Base-by-base conservation (phyloP, 2,113 vertebrate species). In the Brienomyrus longianalis region DNA sequence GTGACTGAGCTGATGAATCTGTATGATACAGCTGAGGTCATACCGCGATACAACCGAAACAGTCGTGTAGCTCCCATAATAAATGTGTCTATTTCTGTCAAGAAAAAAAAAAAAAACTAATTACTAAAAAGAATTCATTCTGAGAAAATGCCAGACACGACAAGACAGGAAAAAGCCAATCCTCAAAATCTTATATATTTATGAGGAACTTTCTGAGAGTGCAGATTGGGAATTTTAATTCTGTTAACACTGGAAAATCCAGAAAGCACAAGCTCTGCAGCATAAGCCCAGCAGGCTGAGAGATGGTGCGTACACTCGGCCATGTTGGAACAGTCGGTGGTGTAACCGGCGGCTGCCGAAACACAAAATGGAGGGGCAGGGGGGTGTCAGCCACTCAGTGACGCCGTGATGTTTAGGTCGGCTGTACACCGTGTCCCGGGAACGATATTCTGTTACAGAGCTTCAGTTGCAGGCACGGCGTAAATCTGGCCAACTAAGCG, bases 161-260 rank as follows among this genome's bases (percentile, higher is more conserved):
- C n/a, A 56, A 54, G 50, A 87, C 50, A 51, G 43, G 48, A 84
- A 23, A 5, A 74, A 74, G 27, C 31, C 9, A 47, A 48, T 84
- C 47, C 83, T 8, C 43, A 85, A 85, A n/a, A 85, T 85, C 23
- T 23, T 47, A 50, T 86, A 86, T 27, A 13, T 48, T 85, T 21
- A 51, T 15, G 48, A 85, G 27, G 48, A n/a, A 2, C 17, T 9
- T 45, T 48, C 3, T 3, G n/a, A 19, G 15, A 66, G 62, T 45
- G 6, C 39, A 23, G 39, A 21, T 84, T 48, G 80, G 43, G 43
- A 45, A 83, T 45, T 43, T 84, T 5, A 48, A 47, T 5, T 6
- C 47, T 31, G 47, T 23, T n/a, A 51, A 86, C 43, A 86, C 10
- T 2, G 10, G 91, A 91, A 93, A 93, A 94, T 90, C 91, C 91